Evolutionary conservation across 92 coral and sea anemone species (phyloP), one percentile per base, ranked within the genome.

Genomic region (Bergia puertoricense): DNA sequence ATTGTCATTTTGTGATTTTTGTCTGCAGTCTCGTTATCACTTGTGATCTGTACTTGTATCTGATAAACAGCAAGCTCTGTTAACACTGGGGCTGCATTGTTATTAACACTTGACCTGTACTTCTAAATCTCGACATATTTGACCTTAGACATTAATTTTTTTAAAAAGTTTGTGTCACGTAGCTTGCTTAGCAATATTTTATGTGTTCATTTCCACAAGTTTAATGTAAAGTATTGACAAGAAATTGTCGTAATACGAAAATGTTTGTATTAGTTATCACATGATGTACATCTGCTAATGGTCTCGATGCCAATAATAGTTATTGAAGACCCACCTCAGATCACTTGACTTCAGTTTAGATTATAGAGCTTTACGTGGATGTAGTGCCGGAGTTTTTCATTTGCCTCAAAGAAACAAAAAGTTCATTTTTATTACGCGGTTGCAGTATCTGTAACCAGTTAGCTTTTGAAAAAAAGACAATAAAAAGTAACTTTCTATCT

Each of bases 381-480:
- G 77, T 40, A 51, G 39, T 22, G 50, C 40, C 18, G 44, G 43
- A n/a, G 66, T 14, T 67, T 82, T 40, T 40, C n/a, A 76, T 76
- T 40, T 42, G 42, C 74, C 46, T 36, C 51, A 23, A 50, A 42
- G 18, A 82, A 82, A 65, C 41, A 46, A 84, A n/a, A 13, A 37
- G 13, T 40, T 76, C 79, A 14, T 41, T 76, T 30, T 76, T 16
- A 14, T 48, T 45, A 48, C 36, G 87, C 30, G 66, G 62, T 71
- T 84, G 4, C 79, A 30, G 36, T 44, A 8, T 42, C 30, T 42
- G 87, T 36, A 84, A 45, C 68, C 51, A 43, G 46, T 36, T 66
- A 68, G 65, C 37, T 83, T 83, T 83, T 83, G 77, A 84, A 45
- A 84, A 84, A 69, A 50, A 79, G 8, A 30, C 23, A 48, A 44